Conservation (phyloP, 2,113 vertebrate genomes). For the Ptilonorhynchus violaceus region DNA sequence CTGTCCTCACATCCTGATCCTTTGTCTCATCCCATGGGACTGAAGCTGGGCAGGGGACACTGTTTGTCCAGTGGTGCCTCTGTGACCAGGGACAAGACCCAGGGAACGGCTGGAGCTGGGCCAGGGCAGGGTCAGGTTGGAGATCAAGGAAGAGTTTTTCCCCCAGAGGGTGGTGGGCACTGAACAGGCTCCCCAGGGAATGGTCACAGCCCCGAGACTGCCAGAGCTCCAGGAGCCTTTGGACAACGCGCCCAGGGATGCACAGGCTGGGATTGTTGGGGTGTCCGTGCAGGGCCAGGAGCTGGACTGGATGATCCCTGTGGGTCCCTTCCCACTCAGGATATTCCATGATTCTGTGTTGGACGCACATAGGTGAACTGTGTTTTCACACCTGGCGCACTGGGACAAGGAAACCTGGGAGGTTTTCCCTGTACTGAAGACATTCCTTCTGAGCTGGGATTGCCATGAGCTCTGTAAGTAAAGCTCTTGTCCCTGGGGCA, state of each 20-base stretch:
- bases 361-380: background rate
- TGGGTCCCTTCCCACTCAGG: background rate
- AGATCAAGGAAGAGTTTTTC: fast-evolving
- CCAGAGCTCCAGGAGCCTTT: background rate
- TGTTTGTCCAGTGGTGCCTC: background rate
- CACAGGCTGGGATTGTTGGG: background rate
- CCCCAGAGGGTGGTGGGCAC: background rate
- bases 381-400: background rate
- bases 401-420: fast-evolving
- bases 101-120: fast-evolving
- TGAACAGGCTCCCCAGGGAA: background rate
- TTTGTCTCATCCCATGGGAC: background rate
- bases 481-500: background rate
- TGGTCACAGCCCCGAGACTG: background rate
- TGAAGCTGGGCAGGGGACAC: background rate
- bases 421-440: background rate
- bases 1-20: background rate
- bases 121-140: fast-evolving
- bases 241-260: background rate
- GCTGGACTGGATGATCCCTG: background rate
- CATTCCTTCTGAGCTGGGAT: background rate
- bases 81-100: too few relatives aligned
- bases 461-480: background rate
- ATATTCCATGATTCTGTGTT: background rate
- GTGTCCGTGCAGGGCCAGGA: background rate